phyloP scores from a whole-genome alignment of 2,113 vertebrate species.

The Anolis sagrei region DNA sequence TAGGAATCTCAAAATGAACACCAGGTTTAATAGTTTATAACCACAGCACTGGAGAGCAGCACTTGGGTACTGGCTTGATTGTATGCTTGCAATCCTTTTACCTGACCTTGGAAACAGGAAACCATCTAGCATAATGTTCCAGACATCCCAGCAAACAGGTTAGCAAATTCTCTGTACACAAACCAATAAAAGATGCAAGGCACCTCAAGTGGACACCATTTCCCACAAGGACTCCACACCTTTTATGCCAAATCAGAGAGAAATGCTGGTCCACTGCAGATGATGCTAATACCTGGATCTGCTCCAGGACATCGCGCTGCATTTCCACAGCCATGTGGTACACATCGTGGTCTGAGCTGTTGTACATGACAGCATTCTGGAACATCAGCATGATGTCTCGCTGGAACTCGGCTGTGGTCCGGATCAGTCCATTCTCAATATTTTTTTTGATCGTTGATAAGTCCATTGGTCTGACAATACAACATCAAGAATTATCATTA shows the following conservation, averaged over 20 bases:
- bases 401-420: slow-evolving; percentile 98
- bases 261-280: slow-evolving; percentile 4
- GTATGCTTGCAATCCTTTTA: slow-evolving; percentile 49
- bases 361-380: slow-evolving; percentile 99
- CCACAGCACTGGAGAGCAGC: slow-evolving; percentile 38
- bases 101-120: slow-evolving; percentile 56
- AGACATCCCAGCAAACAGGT: slow-evolving; percentile 10
- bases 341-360: slow-evolving; percentile 98
- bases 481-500: background rate
- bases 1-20: slow-evolving; percentile 48
- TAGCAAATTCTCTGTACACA: background rate
- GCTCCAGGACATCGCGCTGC: slow-evolving; percentile 97
- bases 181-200: background rate
- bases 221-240: slow-evolving; percentile 1
- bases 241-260: background rate
- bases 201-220: background rate
- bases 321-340: slow-evolving; percentile 99
- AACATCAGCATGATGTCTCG: slow-evolving; percentile 99
- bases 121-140: slow-evolving; percentile 18
- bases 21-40: background rate
- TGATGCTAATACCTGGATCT: slow-evolving; percentile 85
- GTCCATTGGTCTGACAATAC: slow-evolving; percentile 91
- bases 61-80: slow-evolving; percentile 54
- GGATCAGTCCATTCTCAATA: slow-evolving; percentile 96
- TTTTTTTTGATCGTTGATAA: slow-evolving; percentile 99